Base-by-base conservation (phyloP, 2,888 invertebrate genomes). In the Apodemia hepburni region DNA sequence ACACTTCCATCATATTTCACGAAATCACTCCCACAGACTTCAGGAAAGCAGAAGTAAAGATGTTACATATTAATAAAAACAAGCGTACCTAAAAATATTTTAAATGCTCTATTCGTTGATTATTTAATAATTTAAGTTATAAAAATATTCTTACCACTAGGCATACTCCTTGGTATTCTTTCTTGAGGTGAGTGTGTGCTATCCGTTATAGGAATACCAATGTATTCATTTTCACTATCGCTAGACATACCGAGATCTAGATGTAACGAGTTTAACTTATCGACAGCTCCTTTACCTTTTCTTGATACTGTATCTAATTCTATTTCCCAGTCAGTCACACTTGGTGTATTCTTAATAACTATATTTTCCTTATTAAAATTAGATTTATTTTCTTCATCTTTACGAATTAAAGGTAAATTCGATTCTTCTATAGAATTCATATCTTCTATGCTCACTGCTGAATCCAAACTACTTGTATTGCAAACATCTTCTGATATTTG, bases 291-390 rank as follows among this genome's bases (percentile, higher is more conserved):
- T 70, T 91, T 90, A 18, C 82, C 84, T 66, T 89, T 90, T 38
- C 82, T 78, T n/a, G 84, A 74, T 18, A 83, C 92, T 45, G 93
- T 91, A 66, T 93, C 94, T 57, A 93, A 76, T 73, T 93, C 94
- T 84, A 93, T 92, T 76, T 94, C 94, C 94, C 94, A 94, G 70
- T 94, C 93, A 2, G 91, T 85, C 63, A 87, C 87, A 67, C 84
- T 86, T 60, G 91, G 84, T 22, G 88, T 80, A 65, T 87, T 85
- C 66, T 87, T 88, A 3, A 72, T 79, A 22, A 72, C 79, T n/a
- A 83, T 85, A 0, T 76, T 74, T 60, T 82, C 81, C 69, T 87
- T 87, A 59, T 71, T 74, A 66, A 75, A 81, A 66, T 71, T 81
- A 2, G 80, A 73, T 71, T 85, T 85, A 2, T 70, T 68, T 42